A percentile compares a stretch with the other conserved stretches of the same genome.
These are phyloP conservation scores for Tyria jacobaeae DNA, from an alignment of 2,888 invertebrate species.

Conservation along the genomic window DNA sequence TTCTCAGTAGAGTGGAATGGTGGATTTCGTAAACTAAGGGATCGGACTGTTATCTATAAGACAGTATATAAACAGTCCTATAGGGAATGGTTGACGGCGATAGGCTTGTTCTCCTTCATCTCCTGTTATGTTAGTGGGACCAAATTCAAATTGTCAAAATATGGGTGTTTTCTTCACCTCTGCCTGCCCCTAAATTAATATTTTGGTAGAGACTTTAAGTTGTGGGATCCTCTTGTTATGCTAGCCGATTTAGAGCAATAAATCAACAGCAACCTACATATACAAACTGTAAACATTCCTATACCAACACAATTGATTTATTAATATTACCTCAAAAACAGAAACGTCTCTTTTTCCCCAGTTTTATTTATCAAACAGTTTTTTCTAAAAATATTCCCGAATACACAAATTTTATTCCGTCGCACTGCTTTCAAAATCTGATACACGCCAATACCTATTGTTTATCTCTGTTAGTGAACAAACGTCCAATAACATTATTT, in stretches of 20 bases:
- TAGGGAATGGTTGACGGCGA: too few relatives aligned
- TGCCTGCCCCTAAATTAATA: too few relatives aligned
- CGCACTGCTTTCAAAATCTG: conserved; percentile 37
- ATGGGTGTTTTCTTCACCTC: too few relatives aligned
- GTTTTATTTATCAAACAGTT: conserved; percentile 6
- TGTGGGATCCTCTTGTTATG: background rate
- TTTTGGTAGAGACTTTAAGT: background rate
- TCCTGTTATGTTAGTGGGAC: too few relatives aligned
- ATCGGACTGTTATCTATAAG: too few relatives aligned
- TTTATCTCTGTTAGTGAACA: conserved; percentile 44
- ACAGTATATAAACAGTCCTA: too few relatives aligned
- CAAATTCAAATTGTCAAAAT: too few relatives aligned
- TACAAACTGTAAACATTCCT: background rate
- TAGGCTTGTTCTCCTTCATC: too few relatives aligned
- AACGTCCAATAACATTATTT: conserved; percentile 61
- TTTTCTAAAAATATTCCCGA: conserved; percentile 1
- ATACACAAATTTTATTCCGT: background rate
- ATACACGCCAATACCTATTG: conserved; percentile 53
- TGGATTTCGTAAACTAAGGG: too few relatives aligned
- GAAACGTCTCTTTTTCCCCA: conserved; percentile 2
- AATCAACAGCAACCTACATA: background rate
- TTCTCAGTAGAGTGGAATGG: too few relatives aligned
- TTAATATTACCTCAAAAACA: conserved; percentile 6
- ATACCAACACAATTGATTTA: background rate
- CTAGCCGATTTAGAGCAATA: background rate